Percentiles rank a stretch among this genome's conserved stretches.
Conservation (phyloP, 2,888 invertebrate species). For the Euzetes globulus region DNA sequence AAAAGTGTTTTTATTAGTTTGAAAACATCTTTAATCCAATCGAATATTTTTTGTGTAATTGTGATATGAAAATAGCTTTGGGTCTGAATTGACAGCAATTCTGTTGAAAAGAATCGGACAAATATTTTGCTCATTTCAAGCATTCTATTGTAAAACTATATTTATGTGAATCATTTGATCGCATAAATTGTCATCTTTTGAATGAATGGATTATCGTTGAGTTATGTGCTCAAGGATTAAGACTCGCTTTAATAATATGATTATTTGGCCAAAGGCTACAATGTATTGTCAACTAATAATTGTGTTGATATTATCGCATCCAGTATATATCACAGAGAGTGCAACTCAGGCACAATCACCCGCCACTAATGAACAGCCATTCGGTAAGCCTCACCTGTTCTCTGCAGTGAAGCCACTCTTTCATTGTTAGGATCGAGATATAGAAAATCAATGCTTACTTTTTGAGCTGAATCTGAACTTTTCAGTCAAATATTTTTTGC, state of each 20-base stretch:
- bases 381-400: conserved; percentile 36
- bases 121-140: no score
- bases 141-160: no score
- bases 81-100: not conserved
- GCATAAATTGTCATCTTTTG: not conserved
- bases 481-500: no score
- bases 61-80: conserved; percentile 10
- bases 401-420: no score
- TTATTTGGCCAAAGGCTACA: not conserved
- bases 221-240: not conserved
- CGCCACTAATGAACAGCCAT: conserved; percentile 41
- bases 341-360: conserved; percentile 38
- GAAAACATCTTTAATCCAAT: not conserved
- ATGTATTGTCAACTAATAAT: not conserved
- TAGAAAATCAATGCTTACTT: no score
- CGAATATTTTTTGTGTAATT: not conserved
- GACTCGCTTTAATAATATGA: not conserved
- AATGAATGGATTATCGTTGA: not conserved
- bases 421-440: no score
- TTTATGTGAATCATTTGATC: no score
- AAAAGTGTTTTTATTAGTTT: not conserved
- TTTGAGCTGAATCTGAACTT: no score
- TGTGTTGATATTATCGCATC: not conserved
- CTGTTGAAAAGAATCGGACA: no score
- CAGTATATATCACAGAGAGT: not conserved